Evolutionary conservation across 2,113 vertebrate genomes (phyloP).

Genomic region (Poeciliopsis prolifica): DNA sequence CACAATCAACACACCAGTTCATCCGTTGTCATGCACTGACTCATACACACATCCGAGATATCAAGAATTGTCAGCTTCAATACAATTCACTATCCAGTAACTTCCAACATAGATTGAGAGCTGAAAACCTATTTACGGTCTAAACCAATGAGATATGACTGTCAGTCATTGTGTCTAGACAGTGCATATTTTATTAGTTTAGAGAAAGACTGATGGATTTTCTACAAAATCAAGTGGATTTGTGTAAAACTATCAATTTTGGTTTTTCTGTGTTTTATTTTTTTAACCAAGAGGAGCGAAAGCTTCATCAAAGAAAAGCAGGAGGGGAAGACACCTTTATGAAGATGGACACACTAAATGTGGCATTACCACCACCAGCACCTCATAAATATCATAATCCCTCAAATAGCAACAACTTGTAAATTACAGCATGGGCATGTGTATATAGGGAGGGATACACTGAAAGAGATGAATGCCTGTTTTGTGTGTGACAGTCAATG

Average conservation of each 20-base stretch:
- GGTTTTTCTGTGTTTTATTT: conserved; percentile 27
- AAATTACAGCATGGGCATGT: conserved; percentile 63
- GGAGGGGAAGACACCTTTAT: conserved; percentile 65
- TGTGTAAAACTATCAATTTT: conserved; percentile 37
- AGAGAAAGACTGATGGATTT: conserved; percentile 58
- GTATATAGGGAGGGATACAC: conserved; percentile 56
- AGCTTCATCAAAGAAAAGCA: conserved; percentile 26
- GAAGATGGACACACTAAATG: conserved; percentile 74
- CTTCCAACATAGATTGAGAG: conserved; percentile 54
- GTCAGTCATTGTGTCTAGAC: conserved; percentile 63
- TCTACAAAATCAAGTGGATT: conserved; percentile 57
- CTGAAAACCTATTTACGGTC: conserved; percentile 73
- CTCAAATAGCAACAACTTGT: conserved; percentile 61
- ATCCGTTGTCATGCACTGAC: conserved; percentile 24
- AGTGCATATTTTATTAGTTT: conserved; percentile 67
- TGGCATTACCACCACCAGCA: conserved; percentile 56
- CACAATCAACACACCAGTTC: conserved; percentile 51
- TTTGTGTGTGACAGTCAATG: conserved; percentile 47
- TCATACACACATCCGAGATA: conserved; percentile 22
- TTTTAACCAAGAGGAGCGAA: conserved; percentile 48
- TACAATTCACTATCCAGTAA: conserved; percentile 61
- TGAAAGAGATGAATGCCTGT: conserved; percentile 68
- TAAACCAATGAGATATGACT: conserved; percentile 69
- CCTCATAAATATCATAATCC: conserved; percentile 73
- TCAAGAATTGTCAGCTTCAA: conserved; percentile 69